Conservation (phyloP, 2,797 vertebrate species). For the Sebastes steindachneri region DNA sequence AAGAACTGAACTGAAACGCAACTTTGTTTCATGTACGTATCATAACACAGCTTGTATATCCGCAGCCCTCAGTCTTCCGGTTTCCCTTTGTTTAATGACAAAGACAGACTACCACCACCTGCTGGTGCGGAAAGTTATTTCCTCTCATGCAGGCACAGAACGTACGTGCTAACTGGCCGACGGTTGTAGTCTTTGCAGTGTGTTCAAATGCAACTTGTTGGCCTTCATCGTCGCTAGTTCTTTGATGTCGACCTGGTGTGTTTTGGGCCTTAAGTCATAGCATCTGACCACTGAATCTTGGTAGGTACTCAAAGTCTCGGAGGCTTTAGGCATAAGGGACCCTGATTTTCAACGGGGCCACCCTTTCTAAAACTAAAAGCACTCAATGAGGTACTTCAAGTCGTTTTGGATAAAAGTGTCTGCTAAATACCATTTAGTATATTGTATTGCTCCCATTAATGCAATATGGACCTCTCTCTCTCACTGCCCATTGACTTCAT, state of each 20-base stretch:
- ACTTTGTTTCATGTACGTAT: too few species aligned
- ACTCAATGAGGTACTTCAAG: conserved; percentile 72
- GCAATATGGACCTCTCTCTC: conserved; percentile 66
- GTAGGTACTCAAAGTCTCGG: conserved; percentile 26
- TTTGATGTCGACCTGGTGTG: not conserved
- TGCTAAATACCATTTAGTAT: conserved; percentile 80
- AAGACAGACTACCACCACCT: too few species aligned
- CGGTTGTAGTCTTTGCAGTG: too few species aligned
- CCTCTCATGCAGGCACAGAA: too few species aligned
- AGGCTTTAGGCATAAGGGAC: conserved; percentile 17
- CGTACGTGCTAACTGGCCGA: too few species aligned
- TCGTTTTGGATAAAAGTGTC: conserved; percentile 76
- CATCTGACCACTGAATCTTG: not conserved
- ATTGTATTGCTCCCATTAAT: conserved; percentile 77
- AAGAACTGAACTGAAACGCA: too few species aligned
- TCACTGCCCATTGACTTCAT: conserved; percentile 70
- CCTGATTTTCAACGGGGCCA: conserved; percentile 27
- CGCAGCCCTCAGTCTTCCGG: too few species aligned
- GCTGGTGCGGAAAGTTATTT: too few species aligned
- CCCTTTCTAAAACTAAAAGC: conserved; percentile 79
- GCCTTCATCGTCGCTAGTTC: too few species aligned
- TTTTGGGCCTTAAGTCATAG: not conserved
- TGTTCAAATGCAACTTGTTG: too few species aligned
- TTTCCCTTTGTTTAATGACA: too few species aligned
- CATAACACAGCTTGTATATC: too few species aligned